A percentile compares a stretch with the other conserved stretches of the same genome.
phyloP scores from a whole-genome alignment of 2,888 invertebrate species.

The Mesochorus sp. region DNA sequence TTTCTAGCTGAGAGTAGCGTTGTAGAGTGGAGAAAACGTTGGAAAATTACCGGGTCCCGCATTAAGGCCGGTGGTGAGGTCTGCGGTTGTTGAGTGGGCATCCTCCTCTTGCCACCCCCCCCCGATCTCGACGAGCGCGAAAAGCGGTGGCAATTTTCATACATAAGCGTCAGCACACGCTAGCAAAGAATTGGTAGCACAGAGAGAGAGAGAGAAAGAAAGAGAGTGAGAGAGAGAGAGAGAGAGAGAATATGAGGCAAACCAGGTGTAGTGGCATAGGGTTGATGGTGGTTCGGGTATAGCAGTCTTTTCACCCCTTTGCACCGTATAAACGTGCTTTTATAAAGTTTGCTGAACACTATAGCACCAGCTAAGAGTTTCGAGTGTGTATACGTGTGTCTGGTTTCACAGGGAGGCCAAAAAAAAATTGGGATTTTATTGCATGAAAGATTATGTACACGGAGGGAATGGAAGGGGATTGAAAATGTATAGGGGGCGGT shows the following conservation, averaged over 20 bases:
- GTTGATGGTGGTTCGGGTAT: conserved; percentile 23
- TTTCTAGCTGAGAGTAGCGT: conserved; percentile 32
- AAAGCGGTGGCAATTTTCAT: conserved; percentile 45
- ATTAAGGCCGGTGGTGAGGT: conserved; percentile 47
- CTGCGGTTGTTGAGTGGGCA: conserved; percentile 52
- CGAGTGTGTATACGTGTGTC: conserved; percentile 15
- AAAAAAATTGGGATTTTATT: conserved; percentile 27
- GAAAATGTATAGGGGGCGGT: too few species aligned
- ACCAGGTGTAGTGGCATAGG: conserved; percentile 26
- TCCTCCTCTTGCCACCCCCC: not conserved
- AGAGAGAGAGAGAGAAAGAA: not conserved
- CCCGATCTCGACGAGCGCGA: conserved; percentile 2
- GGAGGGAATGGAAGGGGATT: not conserved
- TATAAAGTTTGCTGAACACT: conserved; percentile 34
- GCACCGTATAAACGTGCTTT: conserved; percentile 30
- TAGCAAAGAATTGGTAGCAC: conserved; percentile 12
- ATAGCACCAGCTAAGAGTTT: conserved; percentile 39
- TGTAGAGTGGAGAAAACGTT: conserved; percentile 40
- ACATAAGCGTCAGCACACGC: conserved; percentile 14
- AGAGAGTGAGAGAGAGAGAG: not conserved
- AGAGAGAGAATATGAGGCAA: not conserved
- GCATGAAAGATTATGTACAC: not conserved
- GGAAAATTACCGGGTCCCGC: conserved; percentile 52
- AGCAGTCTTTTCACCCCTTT: conserved; percentile 28
- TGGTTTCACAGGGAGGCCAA: conserved; percentile 21